A percentile compares a stretch with the other conserved stretches of the same genome.
These are phyloP conservation scores for Drosophila peninsularis DNA, from an alignment of 2,888 invertebrate species.

Conservation along the genomic window DNA sequence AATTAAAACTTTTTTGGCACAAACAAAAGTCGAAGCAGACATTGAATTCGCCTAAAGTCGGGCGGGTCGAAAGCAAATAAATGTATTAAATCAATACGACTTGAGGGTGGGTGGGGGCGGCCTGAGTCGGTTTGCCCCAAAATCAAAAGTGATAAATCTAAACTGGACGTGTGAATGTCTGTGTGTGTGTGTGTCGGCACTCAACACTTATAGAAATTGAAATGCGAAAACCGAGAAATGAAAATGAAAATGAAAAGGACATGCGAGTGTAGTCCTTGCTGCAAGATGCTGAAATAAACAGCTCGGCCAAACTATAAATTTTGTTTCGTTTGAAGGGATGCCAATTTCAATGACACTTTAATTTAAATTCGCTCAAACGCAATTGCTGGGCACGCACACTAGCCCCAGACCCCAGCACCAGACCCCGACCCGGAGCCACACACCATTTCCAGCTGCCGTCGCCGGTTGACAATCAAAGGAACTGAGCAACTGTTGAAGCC, in stretches of 20 bases:
- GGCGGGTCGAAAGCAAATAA: constrained; percentile 61
- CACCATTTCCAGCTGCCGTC: constrained; percentile 1
- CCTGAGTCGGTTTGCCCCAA: constrained; percentile 26
- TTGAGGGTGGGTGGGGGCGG: background rate
- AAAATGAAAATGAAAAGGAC: constrained; percentile 45
- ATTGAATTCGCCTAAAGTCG: constrained; percentile 34
- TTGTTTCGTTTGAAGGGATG: constrained; percentile 74
- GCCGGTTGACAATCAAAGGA: constrained; percentile 66
- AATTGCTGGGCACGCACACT: constrained; percentile 67
- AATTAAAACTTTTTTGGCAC: constrained; percentile 68
- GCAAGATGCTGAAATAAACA: constrained; percentile 49
- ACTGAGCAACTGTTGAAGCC: constrained; percentile 33
- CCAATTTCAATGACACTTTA: constrained; percentile 81
- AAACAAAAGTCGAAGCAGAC: constrained; percentile 48
- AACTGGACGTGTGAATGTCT: constrained; percentile 62
- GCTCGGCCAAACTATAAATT: constrained; percentile 73
- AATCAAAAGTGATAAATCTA: constrained; percentile 82
- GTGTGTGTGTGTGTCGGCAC: constrained; percentile 34
- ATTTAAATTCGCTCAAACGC: constrained; percentile 81
- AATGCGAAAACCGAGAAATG: constrained; percentile 45
- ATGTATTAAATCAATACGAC: constrained; percentile 77
- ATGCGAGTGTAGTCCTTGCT: constrained; percentile 35
- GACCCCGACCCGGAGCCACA: background rate
- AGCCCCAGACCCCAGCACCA: constrained; percentile 4
- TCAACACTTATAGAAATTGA: constrained; percentile 72